Percentiles rank a stretch among this genome's conserved stretches.
phyloP scores from a whole-genome alignment of 2,113 vertebrate species.

The Otis tarda region DNA sequence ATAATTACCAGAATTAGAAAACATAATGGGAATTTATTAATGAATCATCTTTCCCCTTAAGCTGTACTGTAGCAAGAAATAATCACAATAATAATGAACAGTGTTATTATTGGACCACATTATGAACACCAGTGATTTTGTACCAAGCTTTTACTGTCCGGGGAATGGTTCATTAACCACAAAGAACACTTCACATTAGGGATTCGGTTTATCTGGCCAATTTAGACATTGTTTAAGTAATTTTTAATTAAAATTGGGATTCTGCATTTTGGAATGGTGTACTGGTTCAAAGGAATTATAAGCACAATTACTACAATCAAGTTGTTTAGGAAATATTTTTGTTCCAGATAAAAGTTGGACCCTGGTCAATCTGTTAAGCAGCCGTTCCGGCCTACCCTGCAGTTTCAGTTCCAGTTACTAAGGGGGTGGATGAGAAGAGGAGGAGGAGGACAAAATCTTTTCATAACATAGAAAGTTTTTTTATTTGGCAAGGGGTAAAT shows the following conservation, averaged over 20 bases:
- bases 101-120: conserved; percentile 14
- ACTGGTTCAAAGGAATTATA: neutral
- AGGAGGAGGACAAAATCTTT: conserved; percentile 14
- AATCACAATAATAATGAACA: conserved; percentile 53
- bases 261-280: conserved; percentile 10
- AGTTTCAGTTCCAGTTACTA: neutral
- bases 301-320: conserved; percentile 10
- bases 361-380: neutral
- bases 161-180: conserved; percentile 47
- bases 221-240: conserved; percentile 55
- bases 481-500: neutral
- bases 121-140: conserved; percentile 48
- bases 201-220: conserved; percentile 48
- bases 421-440: neutral
- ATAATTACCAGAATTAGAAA: conserved; percentile 69
- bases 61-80: conserved; percentile 5
- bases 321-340: neutral
- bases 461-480: neutral
- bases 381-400: neutral
- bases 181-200: conserved; percentile 38
- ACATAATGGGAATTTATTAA: conserved; percentile 68
- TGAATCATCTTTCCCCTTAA: conserved; percentile 43
- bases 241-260: conserved; percentile 62
- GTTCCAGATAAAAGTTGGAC: conserved; percentile 2
- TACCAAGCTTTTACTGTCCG: neutral